Evolutionary conservation across 2,888 invertebrate genomes (phyloP), one percentile per base, ranked within the genome.

Genomic region (Scrobipalpa atriplicella): DNA sequence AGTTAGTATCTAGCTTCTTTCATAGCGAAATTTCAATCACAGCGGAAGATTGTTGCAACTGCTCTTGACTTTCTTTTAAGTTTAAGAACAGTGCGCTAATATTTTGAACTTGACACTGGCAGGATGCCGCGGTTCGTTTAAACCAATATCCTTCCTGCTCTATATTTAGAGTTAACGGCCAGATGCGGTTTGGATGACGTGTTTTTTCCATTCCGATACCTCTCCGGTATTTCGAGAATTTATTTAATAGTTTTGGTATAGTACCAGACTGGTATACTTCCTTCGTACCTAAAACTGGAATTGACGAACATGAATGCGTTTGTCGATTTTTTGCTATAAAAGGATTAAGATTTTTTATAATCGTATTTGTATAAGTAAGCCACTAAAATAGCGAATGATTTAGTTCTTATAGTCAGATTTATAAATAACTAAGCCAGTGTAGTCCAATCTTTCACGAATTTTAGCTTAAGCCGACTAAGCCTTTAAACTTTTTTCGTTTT

Each of bases 91-190:
- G 18, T 5, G 10, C 21, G 13, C 2, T 1, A 19, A 29, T 56
- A 5, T 13, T 11, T 13, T 21, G 54, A 21, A 29, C 19, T 21
- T 56, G 21, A 56, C 54, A 56, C 54, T n/a, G n/a, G 19, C 61
- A 61, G 61, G 61, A 62, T 62, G 19, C 19, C 19, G 19, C 19
- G 38, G 11, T 16, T 10, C 16, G 13, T 72, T 72, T 66, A 67
- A 66, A 68, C 68, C 69, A 70, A 73, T 75, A 74, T 72, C 77
- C 76, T 73, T 71, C 72, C 71, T 67, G 64, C 65, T 58, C 71
- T 72, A 73, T 70, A 70, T 71, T 68, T 72, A 69, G 67, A 47
- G 9, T 63, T 6, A 56, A 56, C 54, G 11, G 58, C 47, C 73
- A 73, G 70, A 72, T 75, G 72, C 66, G 69, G 66, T 68, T 64